Base-by-base conservation (phyloP, 2,113 vertebrate species). In the Thunnus maccoyii region DNA sequence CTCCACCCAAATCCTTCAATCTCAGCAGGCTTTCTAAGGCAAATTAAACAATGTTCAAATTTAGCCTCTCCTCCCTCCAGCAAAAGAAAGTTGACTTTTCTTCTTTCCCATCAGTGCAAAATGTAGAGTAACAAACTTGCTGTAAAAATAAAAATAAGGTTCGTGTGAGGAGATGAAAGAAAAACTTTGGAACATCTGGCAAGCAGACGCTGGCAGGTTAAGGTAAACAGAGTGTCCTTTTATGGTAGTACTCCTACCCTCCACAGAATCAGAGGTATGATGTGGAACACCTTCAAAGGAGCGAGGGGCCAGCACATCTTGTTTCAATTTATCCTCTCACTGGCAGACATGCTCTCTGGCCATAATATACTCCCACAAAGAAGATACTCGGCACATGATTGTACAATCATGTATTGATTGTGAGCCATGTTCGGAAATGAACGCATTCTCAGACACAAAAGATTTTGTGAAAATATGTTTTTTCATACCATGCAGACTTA, bases 271-370 rank as follows among this genome's bases (percentile, higher is more conserved):
- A 82, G 88, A 95, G 95, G 91, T 94, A 93, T 89, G 86, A 93
- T 87, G 88, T 92, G 94, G 94, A 94, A 93, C 91, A 91, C 94
- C 92, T 95, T 95, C 95, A 95, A 95, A 95, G 94, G 83, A 90
- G 80, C n/a, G 25, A 83, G 86, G 78, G 91, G 91, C 91, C 76
- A 30, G 66, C 88, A 94, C 95, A 96, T 93, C 94, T 95, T 96
- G 94, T 94, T 95, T 93, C 80, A 92, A 94, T 96, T 95, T 92
- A 91, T 76, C 87, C 84, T 82, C 88, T 88, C 80, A 58, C 88
- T 83, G 86, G 87, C 91, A 92, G 93, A 94, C 88, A 85, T 86
- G 84, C 78, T 89, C 87, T 78, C 77, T 44, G 88, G 89, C 88
- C 92, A 88, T 88, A 86, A 87, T 89, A 88, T 56, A 82, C 86